phyloP scores from a whole-genome alignment of 1,140 invertebrate genomes.

The Lordiphosa clarofinis region DNA sequence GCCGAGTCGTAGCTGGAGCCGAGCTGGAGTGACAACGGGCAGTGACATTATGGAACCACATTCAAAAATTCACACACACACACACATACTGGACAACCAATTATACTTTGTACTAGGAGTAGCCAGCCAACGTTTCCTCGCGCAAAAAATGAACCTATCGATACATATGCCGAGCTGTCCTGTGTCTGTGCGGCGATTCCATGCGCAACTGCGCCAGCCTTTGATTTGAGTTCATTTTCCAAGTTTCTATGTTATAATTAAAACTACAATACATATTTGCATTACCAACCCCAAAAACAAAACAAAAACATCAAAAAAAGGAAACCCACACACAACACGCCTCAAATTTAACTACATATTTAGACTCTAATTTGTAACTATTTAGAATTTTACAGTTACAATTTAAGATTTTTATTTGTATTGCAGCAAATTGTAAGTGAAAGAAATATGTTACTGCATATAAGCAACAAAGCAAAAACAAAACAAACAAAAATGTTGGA shows the following conservation, averaged over 20 bases:
- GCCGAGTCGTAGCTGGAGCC: constrained; percentile 32
- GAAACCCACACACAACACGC: constrained; percentile 52
- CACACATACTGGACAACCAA: constrained; percentile 7
- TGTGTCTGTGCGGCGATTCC: constrained; percentile 49
- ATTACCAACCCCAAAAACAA: constrained; percentile 50
- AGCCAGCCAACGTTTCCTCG: constrained; percentile 11
- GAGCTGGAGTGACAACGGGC: constrained; percentile 53
- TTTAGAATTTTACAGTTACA: constrained; percentile 74
- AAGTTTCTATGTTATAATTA: constrained; percentile 73
- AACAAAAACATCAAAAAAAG: constrained; percentile 19
- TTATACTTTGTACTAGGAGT: constrained; percentile 27
- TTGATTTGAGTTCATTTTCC: constrained; percentile 68
- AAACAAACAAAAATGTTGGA: constrained; percentile 61
- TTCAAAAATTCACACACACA: constrained; percentile 10
- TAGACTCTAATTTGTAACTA: constrained; percentile 76
- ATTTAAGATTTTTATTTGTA: constrained; percentile 77
- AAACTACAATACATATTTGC: constrained; percentile 70
- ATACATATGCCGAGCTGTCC: constrained; percentile 20
- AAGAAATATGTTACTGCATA: constrained; percentile 72
- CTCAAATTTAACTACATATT: constrained; percentile 73
- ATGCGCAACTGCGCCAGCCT: constrained; percentile 55
- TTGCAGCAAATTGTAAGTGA: constrained; percentile 73
- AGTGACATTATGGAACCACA: constrained; percentile 36
- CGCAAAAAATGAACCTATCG: constrained; percentile 22
- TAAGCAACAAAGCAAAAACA: constrained; percentile 63